Conservation (phyloP, 2,888 invertebrate genomes). For the Rambutsinella grinnellia region DNA sequence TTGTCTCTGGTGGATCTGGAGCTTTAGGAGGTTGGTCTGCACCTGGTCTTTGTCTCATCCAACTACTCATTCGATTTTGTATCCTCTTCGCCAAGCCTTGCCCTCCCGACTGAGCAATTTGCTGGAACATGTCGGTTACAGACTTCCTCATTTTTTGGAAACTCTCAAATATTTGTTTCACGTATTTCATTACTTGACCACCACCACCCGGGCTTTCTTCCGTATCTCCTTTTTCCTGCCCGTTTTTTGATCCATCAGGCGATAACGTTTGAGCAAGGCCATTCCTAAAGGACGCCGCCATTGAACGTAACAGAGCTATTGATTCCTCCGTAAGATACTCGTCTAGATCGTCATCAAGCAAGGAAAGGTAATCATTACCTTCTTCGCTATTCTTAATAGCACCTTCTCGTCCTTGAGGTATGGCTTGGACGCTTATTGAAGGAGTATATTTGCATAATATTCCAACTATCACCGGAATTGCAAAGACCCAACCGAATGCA, state of each 20-base stretch:
- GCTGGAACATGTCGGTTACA: conserved; percentile 6
- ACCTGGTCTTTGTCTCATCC: neutral
- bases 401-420: no score
- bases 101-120: conserved; percentile 8
- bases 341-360: conserved; percentile 23
- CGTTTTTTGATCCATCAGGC: neutral
- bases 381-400: no score
- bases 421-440: no score
- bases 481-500: no score
- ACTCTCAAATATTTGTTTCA: conserved; percentile 9
- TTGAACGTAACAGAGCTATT: conserved; percentile 4
- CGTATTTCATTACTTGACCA: conserved; percentile 6
- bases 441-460: no score
- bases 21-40: neutral
- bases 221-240: neutral
- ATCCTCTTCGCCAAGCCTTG: conserved; percentile 8
- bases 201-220: neutral
- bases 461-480: no score
- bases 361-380: conserved; percentile 8
- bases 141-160: conserved; percentile 19
- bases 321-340: conserved; percentile 20
- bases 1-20: no score
- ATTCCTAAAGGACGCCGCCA: conserved; percentile 19
- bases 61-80: neutral
- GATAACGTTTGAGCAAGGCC: conserved; percentile 1